Evolutionary conservation across 2,888 invertebrate species (phyloP).

Genomic region (Lasioglossum morio): DNA sequence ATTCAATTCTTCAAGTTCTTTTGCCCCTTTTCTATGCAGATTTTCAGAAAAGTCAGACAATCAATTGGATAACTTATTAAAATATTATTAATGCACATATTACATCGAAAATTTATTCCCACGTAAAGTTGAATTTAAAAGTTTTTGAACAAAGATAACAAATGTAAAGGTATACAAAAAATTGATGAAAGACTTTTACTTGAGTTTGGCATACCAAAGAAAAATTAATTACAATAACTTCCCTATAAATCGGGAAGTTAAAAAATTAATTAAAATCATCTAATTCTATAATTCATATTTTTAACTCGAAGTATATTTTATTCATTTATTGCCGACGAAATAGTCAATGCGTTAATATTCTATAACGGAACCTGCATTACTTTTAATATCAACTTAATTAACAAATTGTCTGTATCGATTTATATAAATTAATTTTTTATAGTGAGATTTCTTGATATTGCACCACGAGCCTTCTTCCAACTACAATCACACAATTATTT

Average conservation of each 20-base stretch:
- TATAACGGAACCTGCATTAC: background rate
- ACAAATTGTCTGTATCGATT: background rate
- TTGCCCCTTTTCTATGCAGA: background rate
- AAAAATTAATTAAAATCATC: background rate
- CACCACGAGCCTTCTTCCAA: background rate
- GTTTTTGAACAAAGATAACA: background rate
- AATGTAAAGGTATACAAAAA: background rate
- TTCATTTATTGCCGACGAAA: background rate
- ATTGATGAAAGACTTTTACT: background rate
- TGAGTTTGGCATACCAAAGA: background rate
- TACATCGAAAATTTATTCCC: background rate
- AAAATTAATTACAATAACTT: no score
- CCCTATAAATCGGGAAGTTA: no score
- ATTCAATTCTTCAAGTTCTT: background rate
- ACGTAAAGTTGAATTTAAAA: background rate
- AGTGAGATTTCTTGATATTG: background rate
- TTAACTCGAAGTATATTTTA: background rate
- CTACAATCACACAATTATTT: background rate
- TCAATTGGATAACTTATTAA: background rate
- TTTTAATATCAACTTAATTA: constrained; percentile 12
- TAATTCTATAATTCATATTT: no score
- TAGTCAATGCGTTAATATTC: background rate
- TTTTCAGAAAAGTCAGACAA: background rate
- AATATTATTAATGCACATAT: background rate
- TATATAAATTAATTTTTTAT: background rate